Percentiles rank a stretch among this genome's conserved stretches.
Conservation (phyloP, 2,797 vertebrate species). For the Sebastes diaconus region DNA sequence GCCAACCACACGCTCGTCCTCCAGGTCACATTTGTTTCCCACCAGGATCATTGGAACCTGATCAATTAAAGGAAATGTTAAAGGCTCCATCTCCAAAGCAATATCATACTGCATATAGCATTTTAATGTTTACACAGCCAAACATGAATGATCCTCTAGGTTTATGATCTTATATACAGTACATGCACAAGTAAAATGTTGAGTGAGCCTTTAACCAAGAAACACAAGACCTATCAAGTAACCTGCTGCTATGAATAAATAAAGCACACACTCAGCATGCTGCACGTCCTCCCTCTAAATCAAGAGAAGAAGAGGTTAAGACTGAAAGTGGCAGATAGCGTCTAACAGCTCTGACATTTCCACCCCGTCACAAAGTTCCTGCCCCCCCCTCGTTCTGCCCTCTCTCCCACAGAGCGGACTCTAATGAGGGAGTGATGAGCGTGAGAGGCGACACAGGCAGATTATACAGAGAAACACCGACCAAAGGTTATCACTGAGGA, state of each 20-base stretch:
- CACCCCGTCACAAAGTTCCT: slow-evolving; percentile 46
- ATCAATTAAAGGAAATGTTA: neutral
- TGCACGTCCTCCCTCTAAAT: slow-evolving; percentile 30
- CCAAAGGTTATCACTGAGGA: slow-evolving; percentile 25
- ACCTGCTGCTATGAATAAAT: slow-evolving; percentile 49
- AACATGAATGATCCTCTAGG: neutral
- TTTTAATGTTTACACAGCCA: neutral
- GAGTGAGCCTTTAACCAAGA: slow-evolving; percentile 1
- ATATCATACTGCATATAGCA: neutral
- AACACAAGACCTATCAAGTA: neutral
- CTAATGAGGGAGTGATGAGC: slow-evolving; percentile 50
- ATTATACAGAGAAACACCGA: slow-evolving; percentile 4
- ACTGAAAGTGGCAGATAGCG: slow-evolving; percentile 31
- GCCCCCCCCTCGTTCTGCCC: slow-evolving; percentile 28
- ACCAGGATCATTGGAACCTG: slow-evolving; percentile 99
- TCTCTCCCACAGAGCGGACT: slow-evolving; percentile 37
- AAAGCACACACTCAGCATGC: slow-evolving; percentile 28
- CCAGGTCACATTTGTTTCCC: slow-evolving; percentile 99
- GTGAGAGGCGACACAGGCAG: slow-evolving; percentile 15
- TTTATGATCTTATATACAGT: neutral
- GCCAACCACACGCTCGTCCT: slow-evolving; percentile 97
- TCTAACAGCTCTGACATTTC: slow-evolving; percentile 69
- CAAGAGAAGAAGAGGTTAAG: slow-evolving; percentile 24
- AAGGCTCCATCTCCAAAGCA: neutral
- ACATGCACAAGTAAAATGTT: neutral